Conservation (phyloP, 2,888 invertebrate genomes). For the Tricholauxania praeusta region DNA sequence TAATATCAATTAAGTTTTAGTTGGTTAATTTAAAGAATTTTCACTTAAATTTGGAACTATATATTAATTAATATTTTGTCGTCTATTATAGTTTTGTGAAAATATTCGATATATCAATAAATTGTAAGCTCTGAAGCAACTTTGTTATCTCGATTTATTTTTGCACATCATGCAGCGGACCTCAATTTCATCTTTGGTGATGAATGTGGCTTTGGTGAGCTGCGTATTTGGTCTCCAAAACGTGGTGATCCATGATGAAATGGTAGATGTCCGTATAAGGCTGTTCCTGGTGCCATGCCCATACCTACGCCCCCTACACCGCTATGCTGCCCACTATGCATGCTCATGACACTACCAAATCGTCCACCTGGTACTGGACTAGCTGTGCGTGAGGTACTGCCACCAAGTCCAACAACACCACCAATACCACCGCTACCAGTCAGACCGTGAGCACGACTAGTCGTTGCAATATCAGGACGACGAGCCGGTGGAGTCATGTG, state of each 20-base stretch:
- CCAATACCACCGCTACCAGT: conserved; percentile 41
- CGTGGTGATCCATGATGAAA: conserved; percentile 71
- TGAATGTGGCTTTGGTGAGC: conserved; percentile 77
- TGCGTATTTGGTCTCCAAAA: conserved; percentile 71
- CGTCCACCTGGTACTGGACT: conserved; percentile 73
- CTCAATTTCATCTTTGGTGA: conserved; percentile 95
- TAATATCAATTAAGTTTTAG: too few relatives aligned
- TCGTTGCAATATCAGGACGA: conserved; percentile 67
- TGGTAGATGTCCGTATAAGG: conserved; percentile 67
- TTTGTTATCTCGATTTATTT: too few relatives aligned
- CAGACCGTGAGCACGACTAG: conserved; percentile 48
- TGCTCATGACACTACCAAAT: conserved; percentile 74
- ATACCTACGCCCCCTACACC: conserved; percentile 46
- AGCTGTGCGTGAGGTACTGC: conserved; percentile 59
- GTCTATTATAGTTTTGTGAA: too few relatives aligned
- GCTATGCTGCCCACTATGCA: conserved; percentile 68
- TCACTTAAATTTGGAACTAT: too few relatives aligned
- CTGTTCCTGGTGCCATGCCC: conserved; percentile 28
- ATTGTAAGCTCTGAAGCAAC: too few relatives aligned
- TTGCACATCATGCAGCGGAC: conserved; percentile 67
- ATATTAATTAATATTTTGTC: too few relatives aligned
- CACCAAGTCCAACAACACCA: conserved; percentile 15
- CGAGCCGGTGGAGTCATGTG: conserved; percentile 79
- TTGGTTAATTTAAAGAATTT: too few relatives aligned
- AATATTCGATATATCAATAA: too few relatives aligned